Base-by-base conservation (phyloP, 1,140 invertebrate genomes). In the Hydropsyche tenuis region DNA sequence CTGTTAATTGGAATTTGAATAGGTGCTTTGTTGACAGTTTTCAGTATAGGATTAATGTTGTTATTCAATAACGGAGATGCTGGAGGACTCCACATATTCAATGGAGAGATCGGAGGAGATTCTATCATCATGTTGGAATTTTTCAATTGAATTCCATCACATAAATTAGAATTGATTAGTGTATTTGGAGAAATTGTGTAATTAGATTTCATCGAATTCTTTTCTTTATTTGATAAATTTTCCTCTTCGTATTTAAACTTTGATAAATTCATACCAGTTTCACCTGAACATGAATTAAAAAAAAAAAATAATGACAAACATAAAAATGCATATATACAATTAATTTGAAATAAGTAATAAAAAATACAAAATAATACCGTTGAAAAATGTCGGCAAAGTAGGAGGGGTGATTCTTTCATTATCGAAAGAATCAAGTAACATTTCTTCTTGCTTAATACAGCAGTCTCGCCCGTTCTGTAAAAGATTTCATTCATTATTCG, bases 211-310 rank as follows among this genome's bases (percentile, higher is more conserved):
- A n/a, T 68, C 43, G 18, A 11, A 22, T 37, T 53, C 48, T 56
- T 53, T 56, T n/a, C 37, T 23, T 27, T 48, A 63, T 25, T 63
- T 37, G n/a, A n/a, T 37, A 9, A 9, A 68, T 45, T 77, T 65
- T 77, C 75, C 12, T 73, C 48, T 56, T 74, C 73, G 27, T 74
- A 18, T 73, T 77, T 74, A 30, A 74, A 72, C 27, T 77, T 69
- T 14, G 75, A 70, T 22, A 77, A 48, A 60, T 45, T 72, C n/a
- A 42, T 25, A 23, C 23, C 45, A 11, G 20, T n/a, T n/a, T n/a
- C 16, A 70, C 48, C 68, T 70, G 25, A 37, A 56, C 18, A n/a
- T n/a, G n/a, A n/a, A n/a, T n/a, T 53, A 20, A 53, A 16, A 53
- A 43, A 6, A 6, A 43, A 43, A 6, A 6, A 43, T 43, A 43